A percentile compares a stretch with the other conserved stretches of the same genome.
Evolutionary conservation across 2,797 vertebrate species (phyloP).

Genomic region (Siniperca undulata): DNA sequence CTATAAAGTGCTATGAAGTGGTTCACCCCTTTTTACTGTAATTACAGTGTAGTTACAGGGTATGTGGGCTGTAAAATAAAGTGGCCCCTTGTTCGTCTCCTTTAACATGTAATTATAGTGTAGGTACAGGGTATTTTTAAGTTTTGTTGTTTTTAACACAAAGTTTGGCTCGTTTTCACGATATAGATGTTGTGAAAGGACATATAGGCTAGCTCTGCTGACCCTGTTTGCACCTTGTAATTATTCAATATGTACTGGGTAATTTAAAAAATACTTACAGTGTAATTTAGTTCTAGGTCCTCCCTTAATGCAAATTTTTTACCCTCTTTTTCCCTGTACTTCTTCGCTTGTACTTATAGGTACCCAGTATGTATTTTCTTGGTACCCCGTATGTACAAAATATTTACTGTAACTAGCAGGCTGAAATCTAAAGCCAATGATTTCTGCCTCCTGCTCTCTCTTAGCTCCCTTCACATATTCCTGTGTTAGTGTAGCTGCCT

Average conservation of each 20-base stretch:
- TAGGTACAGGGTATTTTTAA: background rate
- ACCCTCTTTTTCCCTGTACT: background rate
- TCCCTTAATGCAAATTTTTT: background rate
- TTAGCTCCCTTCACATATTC: conserved; percentile 12
- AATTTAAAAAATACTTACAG: background rate
- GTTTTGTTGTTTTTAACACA: background rate
- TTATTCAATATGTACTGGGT: background rate
- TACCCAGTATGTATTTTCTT: background rate
- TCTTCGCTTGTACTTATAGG: background rate
- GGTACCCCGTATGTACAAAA: background rate
- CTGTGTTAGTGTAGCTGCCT: conserved; percentile 38
- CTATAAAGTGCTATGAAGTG: too few species aligned
- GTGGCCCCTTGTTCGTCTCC: background rate
- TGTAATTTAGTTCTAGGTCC: background rate
- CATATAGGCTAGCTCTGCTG: background rate
- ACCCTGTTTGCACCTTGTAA: background rate
- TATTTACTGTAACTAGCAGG: background rate
- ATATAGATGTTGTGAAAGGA: background rate
- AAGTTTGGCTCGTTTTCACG: background rate
- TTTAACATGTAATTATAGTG: background rate
- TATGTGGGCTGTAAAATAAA: background rate
- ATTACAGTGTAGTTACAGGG: too few species aligned
- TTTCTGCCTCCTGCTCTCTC: conserved; percentile 20
- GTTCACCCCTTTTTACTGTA: too few species aligned
- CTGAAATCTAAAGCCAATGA: background rate